phyloP scores from a whole-genome alignment of 2,113 vertebrate genomes.

The Paracyprichromis sp. region DNA sequence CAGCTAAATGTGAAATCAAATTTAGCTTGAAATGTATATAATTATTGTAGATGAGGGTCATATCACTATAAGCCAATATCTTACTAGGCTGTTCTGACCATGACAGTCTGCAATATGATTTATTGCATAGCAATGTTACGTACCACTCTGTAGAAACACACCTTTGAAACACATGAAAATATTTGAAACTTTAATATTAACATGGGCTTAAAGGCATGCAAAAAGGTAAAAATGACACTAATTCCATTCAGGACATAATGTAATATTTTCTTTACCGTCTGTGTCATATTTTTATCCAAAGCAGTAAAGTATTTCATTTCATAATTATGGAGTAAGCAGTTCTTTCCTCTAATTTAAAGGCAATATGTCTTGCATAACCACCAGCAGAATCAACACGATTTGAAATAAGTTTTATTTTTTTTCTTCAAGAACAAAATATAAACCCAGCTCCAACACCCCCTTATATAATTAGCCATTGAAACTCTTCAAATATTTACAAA shows the following conservation, averaged over 20 bases:
- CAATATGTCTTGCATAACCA: not conserved
- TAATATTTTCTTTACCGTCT: not conserved
- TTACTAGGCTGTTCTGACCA: not conserved
- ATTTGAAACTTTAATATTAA: not conserved
- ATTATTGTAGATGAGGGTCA: not conserved
- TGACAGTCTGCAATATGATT: not conserved
- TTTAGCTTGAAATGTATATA: not conserved
- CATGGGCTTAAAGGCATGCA: not conserved
- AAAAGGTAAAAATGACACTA: not conserved
- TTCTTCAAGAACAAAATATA: slow-evolving; percentile 57
- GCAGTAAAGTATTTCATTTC: not conserved
- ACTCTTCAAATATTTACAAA: slow-evolving; percentile 73
- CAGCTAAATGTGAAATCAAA: not conserved
- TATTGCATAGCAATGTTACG: not conserved
- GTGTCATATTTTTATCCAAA: not conserved
- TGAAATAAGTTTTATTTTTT: slow-evolving; percentile 51
- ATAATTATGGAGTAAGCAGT: not conserved
- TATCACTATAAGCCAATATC: not conserved
- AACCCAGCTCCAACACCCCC: slow-evolving; percentile 48
- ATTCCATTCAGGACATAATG: not conserved
- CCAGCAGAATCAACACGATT: not conserved
- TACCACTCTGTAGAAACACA: not conserved
- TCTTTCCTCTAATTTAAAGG: not conserved
- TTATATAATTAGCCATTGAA: slow-evolving; percentile 61
- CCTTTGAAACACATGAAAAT: not conserved